phyloP scores from a whole-genome alignment of 2,797 vertebrate species.

The Rhinogobio ventralis region DNA sequence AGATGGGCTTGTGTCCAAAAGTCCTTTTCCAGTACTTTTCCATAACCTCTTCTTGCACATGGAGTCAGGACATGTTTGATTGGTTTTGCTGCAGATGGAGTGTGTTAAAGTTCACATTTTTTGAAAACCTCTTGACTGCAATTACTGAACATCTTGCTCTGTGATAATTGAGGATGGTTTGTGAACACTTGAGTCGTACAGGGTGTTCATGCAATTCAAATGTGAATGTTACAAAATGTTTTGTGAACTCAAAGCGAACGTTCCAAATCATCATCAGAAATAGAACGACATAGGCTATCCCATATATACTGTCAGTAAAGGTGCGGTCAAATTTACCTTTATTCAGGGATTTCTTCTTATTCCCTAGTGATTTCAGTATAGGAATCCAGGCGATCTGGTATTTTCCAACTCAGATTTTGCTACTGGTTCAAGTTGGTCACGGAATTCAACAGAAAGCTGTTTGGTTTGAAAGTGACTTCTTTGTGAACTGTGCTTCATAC shows the following conservation, averaged over 20 bases:
- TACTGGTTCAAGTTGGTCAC: neutral
- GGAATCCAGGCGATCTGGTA: neutral
- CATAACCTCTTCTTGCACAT: slow-evolving; percentile 54
- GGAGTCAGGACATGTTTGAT: slow-evolving; percentile 11
- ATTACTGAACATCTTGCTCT: neutral
- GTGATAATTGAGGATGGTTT: neutral
- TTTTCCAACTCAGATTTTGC: neutral
- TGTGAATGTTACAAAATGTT: neutral
- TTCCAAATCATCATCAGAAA: neutral
- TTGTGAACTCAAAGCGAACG: neutral
- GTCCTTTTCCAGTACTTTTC: slow-evolving; percentile 60
- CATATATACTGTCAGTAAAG: neutral
- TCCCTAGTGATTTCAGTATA: no score
- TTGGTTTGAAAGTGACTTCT: neutral
- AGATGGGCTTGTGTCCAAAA: slow-evolving; percentile 62
- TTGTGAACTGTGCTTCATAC: neutral
- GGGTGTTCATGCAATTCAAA: neutral
- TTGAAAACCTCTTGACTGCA: slow-evolving; percentile 6
- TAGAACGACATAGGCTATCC: neutral
- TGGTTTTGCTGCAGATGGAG: slow-evolving; percentile 20
- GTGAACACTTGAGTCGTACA: neutral
- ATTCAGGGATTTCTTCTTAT: neutral
- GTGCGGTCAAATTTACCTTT: neutral
- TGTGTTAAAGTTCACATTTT: slow-evolving; percentile 23
- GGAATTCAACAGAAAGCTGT: neutral